A percentile compares a stretch with the other conserved stretches of the same genome.
These are phyloP conservation scores for Enteromius viviparus DNA, from an alignment of 2,797 vertebrate genomes.

Conservation along the genomic window DNA sequence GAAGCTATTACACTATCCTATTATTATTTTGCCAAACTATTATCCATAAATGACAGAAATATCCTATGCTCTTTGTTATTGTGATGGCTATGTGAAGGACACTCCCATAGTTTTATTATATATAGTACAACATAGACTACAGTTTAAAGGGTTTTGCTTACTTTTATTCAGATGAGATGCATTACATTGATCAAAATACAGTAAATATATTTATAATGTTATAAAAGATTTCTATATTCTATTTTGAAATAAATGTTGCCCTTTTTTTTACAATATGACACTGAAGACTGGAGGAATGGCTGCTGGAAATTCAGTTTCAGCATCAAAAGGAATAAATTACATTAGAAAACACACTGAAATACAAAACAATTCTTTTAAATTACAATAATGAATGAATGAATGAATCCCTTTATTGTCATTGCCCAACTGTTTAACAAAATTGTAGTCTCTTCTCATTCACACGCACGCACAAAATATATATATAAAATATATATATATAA, in stretches of 20 bases:
- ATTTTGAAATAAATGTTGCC: background rate
- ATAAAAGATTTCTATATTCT: background rate
- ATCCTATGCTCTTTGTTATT: background rate
- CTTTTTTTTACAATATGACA: too few relatives aligned
- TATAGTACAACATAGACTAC: background rate
- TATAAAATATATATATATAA: too few relatives aligned
- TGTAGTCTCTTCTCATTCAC: background rate
- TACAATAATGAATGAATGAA: background rate
- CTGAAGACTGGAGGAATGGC: too few relatives aligned
- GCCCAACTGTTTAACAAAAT: background rate
- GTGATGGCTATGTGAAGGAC: background rate
- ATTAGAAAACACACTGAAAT: background rate
- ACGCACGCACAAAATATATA: too few relatives aligned
- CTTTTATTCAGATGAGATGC: background rate
- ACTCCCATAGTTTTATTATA: background rate
- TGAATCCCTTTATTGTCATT: background rate
- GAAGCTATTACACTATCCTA: constrained; percentile 26
- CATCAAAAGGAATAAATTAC: background rate
- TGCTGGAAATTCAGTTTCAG: too few relatives aligned
- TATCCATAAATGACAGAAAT: constrained; percentile 1
- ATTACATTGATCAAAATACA: background rate
- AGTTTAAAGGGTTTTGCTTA: background rate
- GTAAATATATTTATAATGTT: background rate
- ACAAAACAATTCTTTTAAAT: background rate
- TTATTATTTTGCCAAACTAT: constrained; percentile 44